Conservation (phyloP, 2,113 vertebrate genomes). For the Naja naja region DNA sequence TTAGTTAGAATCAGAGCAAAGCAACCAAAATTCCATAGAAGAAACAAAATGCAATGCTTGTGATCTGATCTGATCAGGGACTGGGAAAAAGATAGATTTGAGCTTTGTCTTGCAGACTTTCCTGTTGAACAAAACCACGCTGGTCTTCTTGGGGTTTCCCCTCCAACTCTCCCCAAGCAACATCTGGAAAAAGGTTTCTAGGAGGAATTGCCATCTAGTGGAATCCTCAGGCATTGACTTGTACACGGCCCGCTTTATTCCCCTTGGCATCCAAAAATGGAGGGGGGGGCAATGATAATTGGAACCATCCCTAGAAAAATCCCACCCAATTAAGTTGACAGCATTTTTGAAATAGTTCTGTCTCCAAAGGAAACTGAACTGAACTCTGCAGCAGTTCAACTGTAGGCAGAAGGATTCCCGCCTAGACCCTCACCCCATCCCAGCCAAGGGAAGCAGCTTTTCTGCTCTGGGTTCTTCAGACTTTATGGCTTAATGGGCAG, state of each 20-base stretch:
- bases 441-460: not conserved
- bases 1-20: not conserved
- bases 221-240: too few relatives aligned
- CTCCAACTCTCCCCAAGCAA: not conserved
- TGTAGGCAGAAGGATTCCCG: not conserved
- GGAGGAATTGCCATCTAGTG: constrained; percentile 24
- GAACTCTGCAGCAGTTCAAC: constrained; percentile 6
- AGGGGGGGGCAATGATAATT: constrained; percentile 11
- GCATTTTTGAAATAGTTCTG: constrained; percentile 29
- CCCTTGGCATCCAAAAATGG: not conserved
- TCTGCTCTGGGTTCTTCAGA: not conserved
- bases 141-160: not conserved
- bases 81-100: not conserved
- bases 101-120: not conserved
- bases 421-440: not conserved
- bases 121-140: not conserved
- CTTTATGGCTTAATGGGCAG: too few relatives aligned
- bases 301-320: constrained; percentile 36
- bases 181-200: not conserved
- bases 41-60: not conserved
- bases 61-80: too few relatives aligned
- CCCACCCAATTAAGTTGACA: constrained; percentile 24
- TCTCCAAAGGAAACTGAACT: constrained; percentile 34
- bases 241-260: not conserved
- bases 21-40: not conserved